A percentile compares a stretch with the other conserved stretches of the same genome.
phyloP scores from a whole-genome alignment of 2,888 invertebrate genomes.

The Pristionchus japonicus region DNA sequence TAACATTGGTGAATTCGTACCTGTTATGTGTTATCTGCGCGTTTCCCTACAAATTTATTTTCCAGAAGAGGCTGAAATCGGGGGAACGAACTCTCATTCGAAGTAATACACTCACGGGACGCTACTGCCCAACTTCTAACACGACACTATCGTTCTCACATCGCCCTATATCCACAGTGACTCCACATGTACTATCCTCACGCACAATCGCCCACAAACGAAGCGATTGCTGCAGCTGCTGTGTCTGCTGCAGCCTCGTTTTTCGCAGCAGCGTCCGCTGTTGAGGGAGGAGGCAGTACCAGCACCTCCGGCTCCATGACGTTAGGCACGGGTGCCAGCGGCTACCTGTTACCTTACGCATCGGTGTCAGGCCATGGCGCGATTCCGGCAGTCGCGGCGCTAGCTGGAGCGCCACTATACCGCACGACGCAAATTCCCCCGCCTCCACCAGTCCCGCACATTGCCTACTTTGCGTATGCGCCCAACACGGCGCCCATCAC shows the following conservation, averaged over 20 bases:
- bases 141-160: not conserved
- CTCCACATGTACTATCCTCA: slow-evolving; percentile 3
- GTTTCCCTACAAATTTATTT: not conserved
- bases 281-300: not conserved
- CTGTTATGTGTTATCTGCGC: no score
- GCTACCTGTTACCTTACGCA: not conserved
- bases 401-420: slow-evolving; percentile 14
- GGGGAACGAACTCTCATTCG: not conserved
- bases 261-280: not conserved
- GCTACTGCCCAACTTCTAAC: slow-evolving; percentile 1
- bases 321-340: not conserved
- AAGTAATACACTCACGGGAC: not conserved
- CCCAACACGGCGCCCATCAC: slow-evolving; percentile 34
- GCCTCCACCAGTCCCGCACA: slow-evolving; percentile 20
- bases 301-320: no score
- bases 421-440: not conserved
- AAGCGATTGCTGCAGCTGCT: not conserved
- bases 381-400: not conserved
- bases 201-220: not conserved
- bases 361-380: not conserved
- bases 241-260: not conserved
- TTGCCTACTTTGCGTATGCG: slow-evolving; percentile 45
- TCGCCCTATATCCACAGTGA: not conserved
- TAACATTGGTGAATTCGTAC: no score
- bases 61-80: slow-evolving; percentile 18